These are phyloP conservation scores for Lycophotia porphyrea DNA, from an alignment of 2,888 invertebrate genomes.

Conservation along the genomic window DNA sequence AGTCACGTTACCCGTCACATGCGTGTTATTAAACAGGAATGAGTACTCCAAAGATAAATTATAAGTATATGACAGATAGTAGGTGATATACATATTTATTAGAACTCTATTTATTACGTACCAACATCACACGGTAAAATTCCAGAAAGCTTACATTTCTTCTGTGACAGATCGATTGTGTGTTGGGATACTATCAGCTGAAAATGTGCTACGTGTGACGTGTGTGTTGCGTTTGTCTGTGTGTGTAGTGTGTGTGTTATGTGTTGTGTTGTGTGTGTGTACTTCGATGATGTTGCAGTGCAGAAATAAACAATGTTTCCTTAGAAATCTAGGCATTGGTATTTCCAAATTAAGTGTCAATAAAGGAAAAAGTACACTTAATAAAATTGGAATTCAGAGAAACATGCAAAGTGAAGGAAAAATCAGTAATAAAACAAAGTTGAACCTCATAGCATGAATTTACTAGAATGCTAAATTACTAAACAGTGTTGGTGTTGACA, in stretches of 20 bases:
- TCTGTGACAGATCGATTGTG: neutral
- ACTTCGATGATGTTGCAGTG: neutral
- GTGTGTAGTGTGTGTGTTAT: too few relatives aligned
- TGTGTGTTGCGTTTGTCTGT: too few relatives aligned
- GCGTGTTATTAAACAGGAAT: slow-evolving; percentile 62
- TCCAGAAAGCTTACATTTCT: slow-evolving; percentile 28
- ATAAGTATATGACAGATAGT: slow-evolving; percentile 32
- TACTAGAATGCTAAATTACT: slow-evolving; percentile 25
- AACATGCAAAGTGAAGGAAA: neutral
- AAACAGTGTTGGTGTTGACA: slow-evolving; percentile 22
- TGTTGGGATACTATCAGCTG: neutral
- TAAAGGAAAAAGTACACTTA: neutral
- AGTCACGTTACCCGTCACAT: slow-evolving; percentile 73
- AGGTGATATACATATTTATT: slow-evolving; percentile 23
- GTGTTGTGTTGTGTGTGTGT: too few relatives aligned
- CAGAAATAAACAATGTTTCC: neutral
- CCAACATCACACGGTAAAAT: neutral
- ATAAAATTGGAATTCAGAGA: slow-evolving; percentile 4
- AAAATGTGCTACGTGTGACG: too few relatives aligned
- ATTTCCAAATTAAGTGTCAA: neutral
- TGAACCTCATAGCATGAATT: slow-evolving; percentile 2
- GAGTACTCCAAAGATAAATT: slow-evolving; percentile 57
- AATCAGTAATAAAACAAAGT: neutral
- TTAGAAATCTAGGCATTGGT: slow-evolving; percentile 1
- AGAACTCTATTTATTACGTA: neutral